A percentile compares a stretch with the other conserved stretches of the same genome.
Conservation (phyloP, 53 echinoderm and acorn worm genomes). For the Luidia sarsii region DNA sequence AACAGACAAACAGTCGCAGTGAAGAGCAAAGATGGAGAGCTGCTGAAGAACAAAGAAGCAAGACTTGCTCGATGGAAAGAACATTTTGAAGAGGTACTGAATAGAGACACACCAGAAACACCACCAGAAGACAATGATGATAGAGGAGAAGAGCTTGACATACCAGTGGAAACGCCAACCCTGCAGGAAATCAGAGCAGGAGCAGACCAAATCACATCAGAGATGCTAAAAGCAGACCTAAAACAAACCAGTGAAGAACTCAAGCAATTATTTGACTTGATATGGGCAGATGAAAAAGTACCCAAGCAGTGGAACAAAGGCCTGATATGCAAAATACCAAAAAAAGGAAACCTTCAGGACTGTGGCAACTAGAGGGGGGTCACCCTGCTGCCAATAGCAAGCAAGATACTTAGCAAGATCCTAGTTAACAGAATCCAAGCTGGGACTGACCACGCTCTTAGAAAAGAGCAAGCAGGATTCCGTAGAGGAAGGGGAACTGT, state of each 20-base stretch:
- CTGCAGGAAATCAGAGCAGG: too few species aligned
- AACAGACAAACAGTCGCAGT: too few species aligned
- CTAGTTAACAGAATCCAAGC: neutral
- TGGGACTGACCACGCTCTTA: neutral
- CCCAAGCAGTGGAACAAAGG: slow-evolving; percentile 31
- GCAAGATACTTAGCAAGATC: slow-evolving; percentile 14
- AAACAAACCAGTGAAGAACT: too few species aligned
- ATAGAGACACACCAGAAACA: neutral
- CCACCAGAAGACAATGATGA: too few species aligned
- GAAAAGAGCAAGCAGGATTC: slow-evolving; percentile 45
- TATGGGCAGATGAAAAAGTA: slow-evolving; percentile 37
- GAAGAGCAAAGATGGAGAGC: neutral
- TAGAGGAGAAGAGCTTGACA: neutral
- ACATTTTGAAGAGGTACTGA: slow-evolving; percentile 25
- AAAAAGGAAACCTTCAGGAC: slow-evolving; percentile 25
- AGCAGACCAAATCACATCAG: too few species aligned
- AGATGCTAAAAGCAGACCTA: too few species aligned
- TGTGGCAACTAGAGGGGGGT: slow-evolving; percentile 45
- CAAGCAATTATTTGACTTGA: slow-evolving; percentile 18
- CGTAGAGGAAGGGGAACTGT: slow-evolving; percentile 3
- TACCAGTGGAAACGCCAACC: neutral
- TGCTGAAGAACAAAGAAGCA: neutral
- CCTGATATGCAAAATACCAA: neutral
- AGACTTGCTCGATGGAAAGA: neutral
- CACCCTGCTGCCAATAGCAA: neutral